Evolutionary conservation across 2,888 invertebrate genomes (phyloP), one percentile per base, ranked within the genome.

Genomic region (Limnephilus lunatus): DNA sequence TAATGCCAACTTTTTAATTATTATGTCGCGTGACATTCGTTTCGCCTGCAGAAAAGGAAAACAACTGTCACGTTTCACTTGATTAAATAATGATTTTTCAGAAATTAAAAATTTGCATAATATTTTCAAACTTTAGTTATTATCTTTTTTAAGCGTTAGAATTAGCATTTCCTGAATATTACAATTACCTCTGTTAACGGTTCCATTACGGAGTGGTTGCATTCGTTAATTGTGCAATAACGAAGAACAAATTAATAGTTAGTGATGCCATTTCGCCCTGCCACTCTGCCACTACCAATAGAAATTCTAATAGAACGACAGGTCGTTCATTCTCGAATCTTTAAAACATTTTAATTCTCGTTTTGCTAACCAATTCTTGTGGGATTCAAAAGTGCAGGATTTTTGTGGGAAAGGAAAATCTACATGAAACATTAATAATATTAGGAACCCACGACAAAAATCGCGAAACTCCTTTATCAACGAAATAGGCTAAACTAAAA

Each of bases 191-290:
- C 68, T 15, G 89, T 89, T 89, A 89, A 89, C n/a, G 39, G 80
- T 80, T 89, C 81, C 81, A 81, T 68, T 32, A 80, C 89, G 81
- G 35, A 31, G 89, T 80, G 19, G 81, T 80, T 80, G 89, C 15
- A 19, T 89, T 68, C 80, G 89, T 89, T 89, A 89, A 89, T 89
- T 89, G 89, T 81, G 81, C 68, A 81, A 68, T 89, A 89, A 89
- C 80, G 81, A 89, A 35, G 12, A 80, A 80, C 68, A n/a, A n/a
- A n/a, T n/a, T 32, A 80, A 81, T 81, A 89, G 89, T 39, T 12
- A 30, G 53, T 53, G 53, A 86, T 86, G 48, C 48, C 48, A 48
- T 86, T 86, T 86, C 53, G 15, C 19, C 7, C 12, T 35, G 32
- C 9, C 25, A 53, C 53, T 53, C 12, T 35, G 32, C 9, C 25